phyloP scores from a whole-genome alignment of 2,113 vertebrate species.

The Eurystomus gularis region DNA sequence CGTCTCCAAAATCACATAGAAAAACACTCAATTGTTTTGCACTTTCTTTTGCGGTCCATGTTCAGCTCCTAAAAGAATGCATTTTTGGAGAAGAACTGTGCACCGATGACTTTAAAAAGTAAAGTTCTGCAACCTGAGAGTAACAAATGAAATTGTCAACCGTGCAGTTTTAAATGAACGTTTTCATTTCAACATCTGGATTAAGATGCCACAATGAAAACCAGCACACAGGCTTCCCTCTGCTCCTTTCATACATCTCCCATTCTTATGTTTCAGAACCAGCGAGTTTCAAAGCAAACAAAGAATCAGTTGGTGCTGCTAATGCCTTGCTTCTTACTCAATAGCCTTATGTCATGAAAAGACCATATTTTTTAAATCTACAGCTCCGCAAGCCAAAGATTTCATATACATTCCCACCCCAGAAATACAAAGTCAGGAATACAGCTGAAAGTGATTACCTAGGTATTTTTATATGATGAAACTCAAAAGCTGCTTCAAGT shows the following conservation, averaged over 20 bases:
- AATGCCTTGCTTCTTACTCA: constrained; percentile 34
- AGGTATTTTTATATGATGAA: constrained; percentile 55
- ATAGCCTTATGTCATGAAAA: constrained; percentile 55
- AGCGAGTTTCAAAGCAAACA: constrained; percentile 31
- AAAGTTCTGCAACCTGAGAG: constrained; percentile 32
- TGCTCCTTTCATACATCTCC: constrained; percentile 5
- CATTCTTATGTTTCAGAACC: constrained; percentile 32
- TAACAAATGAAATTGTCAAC: constrained; percentile 37
- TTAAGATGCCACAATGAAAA: constrained; percentile 64
- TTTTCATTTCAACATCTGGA: constrained; percentile 65
- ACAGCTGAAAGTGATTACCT: constrained; percentile 61
- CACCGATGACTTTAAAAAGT: background rate
- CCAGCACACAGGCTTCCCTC: background rate
- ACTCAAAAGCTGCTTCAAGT: constrained; percentile 48
- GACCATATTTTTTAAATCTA: constrained; percentile 53
- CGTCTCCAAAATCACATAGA: background rate
- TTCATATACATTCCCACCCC: constrained; percentile 53
- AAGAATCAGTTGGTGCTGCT: constrained; percentile 41
- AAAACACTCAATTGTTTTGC: background rate
- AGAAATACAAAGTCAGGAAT: constrained; percentile 41
- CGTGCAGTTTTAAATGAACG: background rate
- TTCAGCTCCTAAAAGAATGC: background rate
- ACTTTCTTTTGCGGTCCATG: background rate
- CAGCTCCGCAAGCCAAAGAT: background rate
- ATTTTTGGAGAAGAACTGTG: background rate